Evolutionary conservation across 1,140 invertebrate genomes (phyloP).

Genomic region (Drosophila bocqueti): DNA sequence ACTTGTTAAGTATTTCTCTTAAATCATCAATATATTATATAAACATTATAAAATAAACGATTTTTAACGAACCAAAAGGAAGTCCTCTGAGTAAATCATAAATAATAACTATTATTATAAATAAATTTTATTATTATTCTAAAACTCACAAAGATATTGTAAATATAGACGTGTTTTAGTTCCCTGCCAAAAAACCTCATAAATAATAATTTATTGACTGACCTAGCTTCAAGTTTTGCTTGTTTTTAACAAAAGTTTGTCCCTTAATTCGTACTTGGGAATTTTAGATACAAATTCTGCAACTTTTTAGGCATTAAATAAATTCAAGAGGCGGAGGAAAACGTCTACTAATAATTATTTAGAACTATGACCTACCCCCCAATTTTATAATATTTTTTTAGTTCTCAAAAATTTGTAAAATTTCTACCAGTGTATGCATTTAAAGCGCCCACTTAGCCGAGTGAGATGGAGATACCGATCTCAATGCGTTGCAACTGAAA

Average conservation of each 20-base stretch:
- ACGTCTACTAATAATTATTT: background rate
- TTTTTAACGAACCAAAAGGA: no score
- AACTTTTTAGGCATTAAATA: background rate
- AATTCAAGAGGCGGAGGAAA: background rate
- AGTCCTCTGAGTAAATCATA: no score
- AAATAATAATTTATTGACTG: no score
- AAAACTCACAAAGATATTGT: background rate
- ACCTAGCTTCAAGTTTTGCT: background rate
- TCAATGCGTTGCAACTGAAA: conserved; percentile 46
- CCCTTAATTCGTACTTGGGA: background rate
- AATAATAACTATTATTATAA: no score
- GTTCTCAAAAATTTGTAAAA: fast-evolving
- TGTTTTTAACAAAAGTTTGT: background rate
- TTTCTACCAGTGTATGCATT: conserved; percentile 31
- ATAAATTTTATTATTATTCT: no score
- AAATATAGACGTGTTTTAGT: background rate
- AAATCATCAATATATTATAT: no score
- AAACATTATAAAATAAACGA: no score
- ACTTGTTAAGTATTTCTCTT: background rate
- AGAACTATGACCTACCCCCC: fast-evolving
- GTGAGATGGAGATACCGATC: conserved; percentile 37
- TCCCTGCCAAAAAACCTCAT: background rate
- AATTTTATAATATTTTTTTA: no score
- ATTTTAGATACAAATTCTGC: background rate
- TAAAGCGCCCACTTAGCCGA: conserved; percentile 60